Evolutionary conservation across 2,888 invertebrate species (phyloP), one percentile per base, ranked within the genome.

Genomic region (Mythimna impura): DNA sequence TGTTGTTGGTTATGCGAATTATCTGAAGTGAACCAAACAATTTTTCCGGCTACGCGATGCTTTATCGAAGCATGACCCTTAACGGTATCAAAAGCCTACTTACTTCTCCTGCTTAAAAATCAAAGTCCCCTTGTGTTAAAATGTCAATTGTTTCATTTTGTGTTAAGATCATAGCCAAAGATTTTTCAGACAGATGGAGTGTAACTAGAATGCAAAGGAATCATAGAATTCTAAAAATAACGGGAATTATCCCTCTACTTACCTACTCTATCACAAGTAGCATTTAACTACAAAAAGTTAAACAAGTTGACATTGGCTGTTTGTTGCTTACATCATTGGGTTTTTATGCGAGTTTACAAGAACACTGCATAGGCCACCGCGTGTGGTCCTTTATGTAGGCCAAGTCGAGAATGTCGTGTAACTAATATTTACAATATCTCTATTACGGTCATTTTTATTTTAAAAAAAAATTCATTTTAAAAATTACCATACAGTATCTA

Each of bases 21-120:
- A 43, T 43, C 43, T 14, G 3, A 43, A 10, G 43, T 10, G 1
- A 40, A 40, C 9, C 43, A 36, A 36, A 47, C 20, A 10, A n/a
- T 14, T 54, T n/a, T 43, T 17, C 7, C 25, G 12, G 54, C 52
- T 62, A 54, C 61, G 61, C 40, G n/a, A 5, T 8, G 60, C 71
- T 50, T 73, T 40, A 30, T 7, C 30, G 40, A 73, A 71, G 30
- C 40, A 5, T n/a, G 52, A 17, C 10, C 61, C 22, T 43, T 43
- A 43, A 43, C 5, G 14, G 43, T 43, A 43, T 43, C 43, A 43
- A 43, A n/a, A 43, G 12, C 1, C 43, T 25, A 25, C 25, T 10
- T 43, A 43, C 4, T 43, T 43, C 43, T 43, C 14, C 43, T 43
- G 43, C 14, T 43, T 14, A 43, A 14, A 43, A 43, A 43, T 43